Evolutionary conservation across 2,113 vertebrate species (phyloP), one percentile per base, ranked within the genome.

Genomic region (Athene cunicularia): DNA sequence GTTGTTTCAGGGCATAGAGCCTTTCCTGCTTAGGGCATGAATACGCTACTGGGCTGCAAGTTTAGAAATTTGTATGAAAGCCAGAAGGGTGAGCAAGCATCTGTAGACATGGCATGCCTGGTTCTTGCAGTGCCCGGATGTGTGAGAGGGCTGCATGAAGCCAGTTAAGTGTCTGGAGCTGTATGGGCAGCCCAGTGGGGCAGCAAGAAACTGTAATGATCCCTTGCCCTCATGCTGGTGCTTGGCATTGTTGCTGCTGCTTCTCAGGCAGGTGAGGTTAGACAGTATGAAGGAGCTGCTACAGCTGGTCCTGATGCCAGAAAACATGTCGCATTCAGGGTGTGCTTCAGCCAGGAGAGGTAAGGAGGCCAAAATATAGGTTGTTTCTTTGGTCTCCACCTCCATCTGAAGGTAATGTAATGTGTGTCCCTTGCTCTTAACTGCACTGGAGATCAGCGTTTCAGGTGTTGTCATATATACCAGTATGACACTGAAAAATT

Each of bases 81-180:
- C 28, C 33, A 52, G 43, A 52, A 45, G 19, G 18, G 33, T 62
- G 37, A 82, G 43, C 10, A 58, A 32, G 28, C 0, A 0, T 17
- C 28, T 26, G 28, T 17, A 49, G 39, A 23, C 18, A 5, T 27
- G 0, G 3, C 37, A 7, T 0, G 1, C 12, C n/a, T 55, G 11
- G 15, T 66, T 91, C 52, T 55, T 49, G 45, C 3, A 5, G 13
- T 66, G 15, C 22, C 11, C 10, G 28, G 10, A 9, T 15, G 30
- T 20, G 27, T 52, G 24, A 55, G 59, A 62, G 35, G 35, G 26
- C 33, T 74, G 26, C 47, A 24, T 35, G 49, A 62, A 80, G 32
- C 19, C 17, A 8, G 9, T 37, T n/a, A 18, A 84, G 22, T 15
- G 39, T 21, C 68, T 56, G 41, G 32, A 28, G 63, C 26, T 56